Evolutionary conservation across 2,113 vertebrate species (phyloP), one percentile per base, ranked within the genome.

Genomic region (Plecotus auritus): DNA sequence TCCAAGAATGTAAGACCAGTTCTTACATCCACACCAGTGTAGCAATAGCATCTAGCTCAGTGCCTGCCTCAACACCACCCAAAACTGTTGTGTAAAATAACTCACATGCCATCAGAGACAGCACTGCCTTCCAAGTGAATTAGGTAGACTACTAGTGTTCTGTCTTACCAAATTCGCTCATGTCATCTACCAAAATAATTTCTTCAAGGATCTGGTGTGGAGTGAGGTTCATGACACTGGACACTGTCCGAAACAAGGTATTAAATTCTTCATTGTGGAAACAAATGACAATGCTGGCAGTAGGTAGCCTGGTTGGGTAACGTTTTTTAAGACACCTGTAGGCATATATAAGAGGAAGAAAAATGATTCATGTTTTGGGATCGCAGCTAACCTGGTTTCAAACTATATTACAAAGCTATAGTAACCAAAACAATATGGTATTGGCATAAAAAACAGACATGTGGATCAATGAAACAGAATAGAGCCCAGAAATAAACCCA

Each of bases 251-350:
- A 49, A 99, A 97, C 95, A 99, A 98, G 66, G 99, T 99, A 0
- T 99, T 99, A 5, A 99, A 98, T 0, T 99, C 99, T 98, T 99
- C 99, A 0, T 99, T 99, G 95, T 99, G 98, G 98, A 99, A 99
- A 80, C 99, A 99, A 95, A 99, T 99, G 54, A 99, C 86, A 0
- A 99, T 73, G 7, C 99, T 99, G 97, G 99, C 99, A 14, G 98
- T 91, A 0, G 99, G 99, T 4, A 99, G 98, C 4, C 92, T 85
- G 28, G 61, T 0, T 13, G 99, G 98, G 82, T 99, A 99, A 1
- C 69, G 86, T 96, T 98, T 99, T 9, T 97, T 95, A 66, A 67
- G 98, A 93, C 99, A 99, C 81, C 99, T 99, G 86, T 17, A 85
- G 90, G 93, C 7, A 83, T 28, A 93, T 45, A 49, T 7, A 5